Base-by-base conservation (phyloP, 2,888 invertebrate species). In the Drosophila kambysellisi region DNA sequence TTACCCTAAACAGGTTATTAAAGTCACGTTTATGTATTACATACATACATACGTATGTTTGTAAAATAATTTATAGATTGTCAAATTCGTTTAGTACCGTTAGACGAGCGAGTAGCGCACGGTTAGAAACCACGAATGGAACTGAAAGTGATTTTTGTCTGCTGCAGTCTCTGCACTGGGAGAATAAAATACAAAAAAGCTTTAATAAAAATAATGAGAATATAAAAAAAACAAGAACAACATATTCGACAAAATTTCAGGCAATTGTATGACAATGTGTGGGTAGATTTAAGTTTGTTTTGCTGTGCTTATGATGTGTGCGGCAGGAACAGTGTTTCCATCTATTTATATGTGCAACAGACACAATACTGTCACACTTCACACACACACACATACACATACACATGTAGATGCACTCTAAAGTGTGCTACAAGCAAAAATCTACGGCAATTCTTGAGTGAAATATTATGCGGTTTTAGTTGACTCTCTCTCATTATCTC, bases 191-290 rank as follows among this genome's bases (percentile, higher is more conserved):
- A 72, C 60, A 11, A 63, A 82, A 56, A 77, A 78, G 78, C 71
- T 85, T 80, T 73, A 88, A 76, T 88, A 74, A 81, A 81, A 77
- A 72, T 64, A 63, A 60, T 62, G 58, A 72, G 64, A 54, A 68
- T 43, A 74, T 65, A 63, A 70, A 69, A 46, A 3, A 37, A 15
- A 41, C 15, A 46, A 25, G 20, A 20, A 46, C 20, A 46, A 7
- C 46, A 46, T 46, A 74, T 74, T 53, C 39, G 59, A 58, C 58
- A 70, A 60, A 43, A 72, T 72, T 52, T 63, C 41, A 59, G 60
- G 60, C 71, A 85, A 85, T 85, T 88, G 87, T 70, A 43, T 20
- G 61, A 17, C 32, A 52, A 57, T 64, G 65, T 74, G 50, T 60
- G 68, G 61, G 62, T 69, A 52, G 51, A 56, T 57, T 56, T 71